These are phyloP conservation scores for Microplitis mediator DNA, from an alignment of 1,140 invertebrate genomes.

Conservation along the genomic window DNA sequence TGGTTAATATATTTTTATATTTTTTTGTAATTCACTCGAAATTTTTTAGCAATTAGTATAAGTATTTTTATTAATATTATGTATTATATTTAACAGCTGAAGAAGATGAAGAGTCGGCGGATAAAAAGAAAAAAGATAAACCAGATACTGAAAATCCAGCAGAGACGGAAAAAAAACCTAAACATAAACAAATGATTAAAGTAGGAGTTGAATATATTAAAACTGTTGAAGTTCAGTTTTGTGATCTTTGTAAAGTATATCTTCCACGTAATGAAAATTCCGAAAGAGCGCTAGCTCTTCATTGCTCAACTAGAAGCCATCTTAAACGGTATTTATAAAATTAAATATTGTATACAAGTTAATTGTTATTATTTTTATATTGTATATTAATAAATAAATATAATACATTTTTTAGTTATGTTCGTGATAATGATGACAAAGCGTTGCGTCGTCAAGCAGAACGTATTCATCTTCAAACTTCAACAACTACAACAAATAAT, in stretches of 20 bases:
- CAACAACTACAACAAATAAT: slow-evolving; percentile 30
- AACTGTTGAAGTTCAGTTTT: slow-evolving; percentile 72
- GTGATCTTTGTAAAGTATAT: slow-evolving; percentile 77
- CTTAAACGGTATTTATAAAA: slow-evolving; percentile 63
- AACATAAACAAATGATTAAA: slow-evolving; percentile 72
- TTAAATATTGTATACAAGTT: no score
- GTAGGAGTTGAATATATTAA: slow-evolving; percentile 79
- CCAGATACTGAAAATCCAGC: slow-evolving; percentile 50
- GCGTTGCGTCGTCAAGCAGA: slow-evolving; percentile 72
- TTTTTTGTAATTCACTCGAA: slow-evolving; percentile 26
- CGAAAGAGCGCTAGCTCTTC: slow-evolving; percentile 69
- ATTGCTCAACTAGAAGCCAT: slow-evolving; percentile 74
- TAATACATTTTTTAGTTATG: slow-evolving; percentile 57
- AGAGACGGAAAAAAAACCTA: slow-evolving; percentile 58
- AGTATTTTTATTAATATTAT: background rate
- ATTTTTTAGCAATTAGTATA: background rate
- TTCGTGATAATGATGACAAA: slow-evolving; percentile 75
- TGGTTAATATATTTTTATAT: slow-evolving; percentile 56
- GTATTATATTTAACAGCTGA: slow-evolving; percentile 39
- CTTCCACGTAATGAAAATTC: slow-evolving; percentile 68
- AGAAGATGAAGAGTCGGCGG: slow-evolving; percentile 70
- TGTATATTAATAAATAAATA: no score
- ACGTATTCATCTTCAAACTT: slow-evolving; percentile 65
- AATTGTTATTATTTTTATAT: no score
- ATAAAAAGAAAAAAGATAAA: slow-evolving; percentile 64